A percentile compares a stretch with the other conserved stretches of the same genome.
Evolutionary conservation across 2,797 vertebrate genomes (phyloP).

Genomic region (Macropus fuliginosus): DNA sequence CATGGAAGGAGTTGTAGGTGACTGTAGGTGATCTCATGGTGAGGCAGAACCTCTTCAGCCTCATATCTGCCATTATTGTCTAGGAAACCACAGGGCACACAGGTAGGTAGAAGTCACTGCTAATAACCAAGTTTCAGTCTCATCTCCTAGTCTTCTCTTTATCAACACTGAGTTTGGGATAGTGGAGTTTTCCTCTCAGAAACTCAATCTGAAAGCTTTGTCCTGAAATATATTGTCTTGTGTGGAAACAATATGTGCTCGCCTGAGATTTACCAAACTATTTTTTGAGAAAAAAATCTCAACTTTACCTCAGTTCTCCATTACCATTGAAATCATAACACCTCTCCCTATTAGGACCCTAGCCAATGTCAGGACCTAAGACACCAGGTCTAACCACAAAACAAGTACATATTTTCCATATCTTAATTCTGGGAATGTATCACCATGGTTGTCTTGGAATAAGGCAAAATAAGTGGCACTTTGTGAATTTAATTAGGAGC

Average conservation of each 20-base stretch:
- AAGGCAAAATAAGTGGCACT: neutral
- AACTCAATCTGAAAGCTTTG: neutral
- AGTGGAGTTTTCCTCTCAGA: neutral
- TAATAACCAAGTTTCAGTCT: neutral
- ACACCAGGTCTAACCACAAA: neutral
- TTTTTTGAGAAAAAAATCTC: neutral
- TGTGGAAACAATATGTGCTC: neutral
- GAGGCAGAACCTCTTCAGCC: neutral
- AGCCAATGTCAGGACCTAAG: neutral
- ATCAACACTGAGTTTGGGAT: neutral
- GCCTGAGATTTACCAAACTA: neutral
- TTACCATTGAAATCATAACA: neutral
- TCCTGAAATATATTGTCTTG: neutral
- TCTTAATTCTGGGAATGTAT: neutral
- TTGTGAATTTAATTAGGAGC: neutral
- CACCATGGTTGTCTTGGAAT: neutral
- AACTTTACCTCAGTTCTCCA: neutral
- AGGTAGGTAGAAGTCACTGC: neutral
- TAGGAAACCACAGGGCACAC: neutral
- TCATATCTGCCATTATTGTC: neutral
- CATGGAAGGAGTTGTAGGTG: neutral
- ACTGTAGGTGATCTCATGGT: neutral
- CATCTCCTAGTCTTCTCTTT: neutral
- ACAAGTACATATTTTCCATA: neutral
- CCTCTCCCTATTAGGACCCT: neutral